phyloP scores from a whole-genome alignment of 2,797 vertebrate genomes.

The Geotria australis region DNA sequence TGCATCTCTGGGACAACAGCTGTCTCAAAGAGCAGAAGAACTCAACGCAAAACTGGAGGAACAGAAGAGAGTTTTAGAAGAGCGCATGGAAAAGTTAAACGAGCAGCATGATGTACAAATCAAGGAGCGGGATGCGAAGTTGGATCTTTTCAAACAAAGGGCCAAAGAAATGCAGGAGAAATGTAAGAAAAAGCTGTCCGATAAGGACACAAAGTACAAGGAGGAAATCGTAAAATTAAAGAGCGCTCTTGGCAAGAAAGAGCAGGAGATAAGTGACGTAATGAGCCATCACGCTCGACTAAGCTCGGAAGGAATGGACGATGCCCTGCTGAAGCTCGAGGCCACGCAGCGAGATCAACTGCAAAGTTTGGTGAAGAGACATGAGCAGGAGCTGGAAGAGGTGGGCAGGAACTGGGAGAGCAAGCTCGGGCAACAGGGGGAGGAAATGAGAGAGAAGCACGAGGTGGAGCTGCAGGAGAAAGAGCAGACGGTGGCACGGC shows the following conservation, averaged over 20 bases:
- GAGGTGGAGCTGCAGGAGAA: conserved; percentile 29
- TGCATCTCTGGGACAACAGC: neutral
- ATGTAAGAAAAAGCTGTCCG: conserved; percentile 43
- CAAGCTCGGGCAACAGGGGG: conserved; percentile 27
- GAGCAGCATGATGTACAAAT: conserved; percentile 32
- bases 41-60: conserved; percentile 10
- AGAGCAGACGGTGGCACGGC: conserved; percentile 23
- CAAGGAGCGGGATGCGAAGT: conserved; percentile 41
- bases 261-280: conserved; percentile 43
- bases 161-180: conserved; percentile 51
- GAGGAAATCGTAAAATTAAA: conserved; percentile 43
- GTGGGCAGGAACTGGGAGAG: conserved; percentile 20
- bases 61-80: conserved; percentile 14
- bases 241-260: conserved; percentile 39
- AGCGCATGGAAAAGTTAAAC: conserved; percentile 16
- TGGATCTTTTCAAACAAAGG: conserved; percentile 48
- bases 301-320: conserved; percentile 36
- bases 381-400: conserved; percentile 20
- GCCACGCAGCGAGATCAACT: conserved; percentile 43
- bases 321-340: conserved; percentile 38
- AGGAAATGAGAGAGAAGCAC: conserved; percentile 35
- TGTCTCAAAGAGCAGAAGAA: neutral
- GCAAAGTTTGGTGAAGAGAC: conserved; percentile 19
- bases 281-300: conserved; percentile 50
- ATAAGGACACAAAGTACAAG: conserved; percentile 45